Base-by-base conservation (phyloP, 2,113 vertebrate species). In the Neolamprologus caudopunctatus region DNA sequence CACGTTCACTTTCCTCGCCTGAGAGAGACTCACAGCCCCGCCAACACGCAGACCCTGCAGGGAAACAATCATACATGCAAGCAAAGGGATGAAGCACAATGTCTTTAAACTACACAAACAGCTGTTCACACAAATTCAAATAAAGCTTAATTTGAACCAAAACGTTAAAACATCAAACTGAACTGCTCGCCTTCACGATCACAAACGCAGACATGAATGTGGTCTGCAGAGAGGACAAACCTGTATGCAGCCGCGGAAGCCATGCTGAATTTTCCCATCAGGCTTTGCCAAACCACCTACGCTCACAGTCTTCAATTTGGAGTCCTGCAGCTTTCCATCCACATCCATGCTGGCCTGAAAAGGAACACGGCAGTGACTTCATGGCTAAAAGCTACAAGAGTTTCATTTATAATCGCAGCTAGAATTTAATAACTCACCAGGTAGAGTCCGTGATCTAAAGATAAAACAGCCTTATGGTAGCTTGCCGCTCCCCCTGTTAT, bases 191-290 rank as follows among this genome's bases (percentile, higher is more conserved):
- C 19, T 16, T 58, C 21, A 16, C 16, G 2, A 57, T 84, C 9
- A 83, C 9, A 35, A 5, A 54, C 4, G 8, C 14, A 21, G 35
- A 71, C 3, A 35, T 31, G 9, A 81, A 33, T 35, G 5, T 19
- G 4, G 1, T 8, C 68, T 33, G 58, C 21, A 40, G 14, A 73
- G 24, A 51, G 5, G 21, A 89, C 92, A 13, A 7, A 98, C 98
- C 97, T 98, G 98, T 89, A 98, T 91, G 80, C 98, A 99, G 21
- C 98, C 98, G 3, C 94, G 96, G 93, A 99, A 98, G 57, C 98
- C 98, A 2, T 97, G 95, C 80, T 94, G 94, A 90, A 98, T 94
- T 3, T 94, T 94, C 17, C 96, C 93, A 4, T 96, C 94, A 4
- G 94, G 92, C 4, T 91, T 95, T 0, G 88, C 89, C 26, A 97